Evolutionary conservation across 2,888 invertebrate genomes (phyloP), one percentile per base, ranked within the genome.

Genomic region (Heliconius sara): DNA sequence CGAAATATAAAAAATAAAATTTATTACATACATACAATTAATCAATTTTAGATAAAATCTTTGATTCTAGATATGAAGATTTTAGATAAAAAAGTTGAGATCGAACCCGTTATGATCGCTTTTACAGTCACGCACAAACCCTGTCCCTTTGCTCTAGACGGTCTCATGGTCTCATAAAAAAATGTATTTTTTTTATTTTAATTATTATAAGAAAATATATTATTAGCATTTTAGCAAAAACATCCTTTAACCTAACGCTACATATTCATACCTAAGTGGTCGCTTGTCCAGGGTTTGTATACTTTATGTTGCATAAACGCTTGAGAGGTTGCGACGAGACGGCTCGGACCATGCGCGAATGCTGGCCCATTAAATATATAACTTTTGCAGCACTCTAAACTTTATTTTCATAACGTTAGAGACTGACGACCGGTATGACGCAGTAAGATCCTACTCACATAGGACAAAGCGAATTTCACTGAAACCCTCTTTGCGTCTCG

Each of bases 381-480:
- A 52, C 60, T 77, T 78, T 77, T 65, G 30, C 74, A 76, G 68
- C 63, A 76, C 76, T 80, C 57, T 66, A 74, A 77, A n/a, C 74
- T 74, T 77, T 80, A 77, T 77, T 74, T 30, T 73, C 63, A 68
- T 73, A 52, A 34, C 22, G 60, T 39, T 80, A 80, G 70, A 70
- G 77, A 30, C 74, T 68, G 67, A 25, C 27, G 39, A 39, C 43
- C 39, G 22, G 34, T 63, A 43, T 79, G 66, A 52, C 60, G 72
- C 76, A 76, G 66, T 80, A 82, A 83, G 84, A 84, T 81, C 83
- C 81, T 77, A 82, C 80, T 82, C 81, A 82, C 79, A 79, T 75
- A 80, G 81, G 78, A 84, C 84, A 84, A 84, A 84, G 80, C 79
- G 78, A 79, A 80, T 83, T 83, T 83, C 81, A 84, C 81, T 81